These are phyloP conservation scores for Trididemnum nubilum DNA, from an alignment of 23 tunicate genomes.

Conservation along the genomic window DNA sequence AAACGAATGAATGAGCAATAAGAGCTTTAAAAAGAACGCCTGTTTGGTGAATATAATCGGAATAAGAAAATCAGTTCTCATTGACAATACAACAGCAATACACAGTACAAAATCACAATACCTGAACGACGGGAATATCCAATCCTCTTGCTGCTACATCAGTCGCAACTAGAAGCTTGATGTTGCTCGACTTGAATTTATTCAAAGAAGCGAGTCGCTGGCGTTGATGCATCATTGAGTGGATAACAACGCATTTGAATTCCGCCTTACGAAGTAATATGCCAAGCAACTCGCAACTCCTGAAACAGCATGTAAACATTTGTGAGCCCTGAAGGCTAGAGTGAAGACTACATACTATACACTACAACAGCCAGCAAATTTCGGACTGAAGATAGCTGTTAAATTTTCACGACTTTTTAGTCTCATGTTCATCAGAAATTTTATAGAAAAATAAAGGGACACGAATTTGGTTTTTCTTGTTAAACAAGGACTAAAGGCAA, in stretches of 20 bases:
- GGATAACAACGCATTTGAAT: slow-evolving; percentile 81
- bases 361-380: background rate
- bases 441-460: no score
- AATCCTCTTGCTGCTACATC: slow-evolving; percentile 99
- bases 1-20: no score
- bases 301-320: slow-evolving; percentile 23
- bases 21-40: no score
- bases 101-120: background rate
- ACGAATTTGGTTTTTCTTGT: no score
- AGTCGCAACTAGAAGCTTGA: slow-evolving; percentile 81
- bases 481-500: no score
- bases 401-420: no score
- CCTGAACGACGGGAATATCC: slow-evolving; percentile 94
- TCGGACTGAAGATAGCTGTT: background rate
- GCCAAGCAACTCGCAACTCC: slow-evolving; percentile 79
- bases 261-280: slow-evolving; percentile 83
- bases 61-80: no score
- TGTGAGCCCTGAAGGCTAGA: background rate
- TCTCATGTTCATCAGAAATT: no score
- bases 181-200: slow-evolving; percentile 87
- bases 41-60: no score
- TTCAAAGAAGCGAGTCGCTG: slow-evolving; percentile 78
- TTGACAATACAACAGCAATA: no score
- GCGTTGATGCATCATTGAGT: slow-evolving; percentile 85
- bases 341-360: background rate